These are phyloP conservation scores for Diabrotica undecimpunctata DNA, from an alignment of 1,140 invertebrate genomes.

Conservation along the genomic window DNA sequence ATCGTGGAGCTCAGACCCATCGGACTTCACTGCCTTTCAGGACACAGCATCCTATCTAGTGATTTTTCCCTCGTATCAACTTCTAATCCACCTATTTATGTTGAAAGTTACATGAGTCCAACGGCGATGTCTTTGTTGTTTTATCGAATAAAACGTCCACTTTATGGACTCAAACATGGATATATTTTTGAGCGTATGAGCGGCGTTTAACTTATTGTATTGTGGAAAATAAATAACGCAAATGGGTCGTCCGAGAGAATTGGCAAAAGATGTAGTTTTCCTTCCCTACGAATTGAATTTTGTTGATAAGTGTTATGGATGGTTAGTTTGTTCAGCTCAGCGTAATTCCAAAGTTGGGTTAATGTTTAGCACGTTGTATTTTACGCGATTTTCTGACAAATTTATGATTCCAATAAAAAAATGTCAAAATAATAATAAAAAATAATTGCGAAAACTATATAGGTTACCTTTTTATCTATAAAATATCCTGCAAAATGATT, in stretches of 20 bases:
- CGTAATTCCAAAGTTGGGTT: too few species aligned
- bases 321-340: background rate
- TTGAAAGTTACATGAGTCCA: slow-evolving; percentile 23
- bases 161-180: slow-evolving; percentile 19
- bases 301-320: background rate
- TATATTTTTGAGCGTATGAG: slow-evolving; percentile 15
- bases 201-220: slow-evolving; percentile 10
- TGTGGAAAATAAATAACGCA: background rate
- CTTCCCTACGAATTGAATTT: background rate
- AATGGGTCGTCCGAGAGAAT: background rate
- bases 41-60: slow-evolving; percentile 15
- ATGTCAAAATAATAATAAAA: too few species aligned
- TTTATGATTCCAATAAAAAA: too few species aligned
- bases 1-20: too few species aligned
- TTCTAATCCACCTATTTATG: slow-evolving; percentile 24
- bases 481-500: too few species aligned
- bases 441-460: too few species aligned
- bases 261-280: background rate
- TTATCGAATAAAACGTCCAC: slow-evolving; percentile 19
- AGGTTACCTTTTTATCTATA: too few species aligned
- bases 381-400: too few species aligned
- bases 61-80: slow-evolving; percentile 21
- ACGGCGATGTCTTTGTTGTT: slow-evolving; percentile 19
- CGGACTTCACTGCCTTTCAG: too few species aligned
- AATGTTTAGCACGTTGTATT: too few species aligned